Evolutionary conservation across 2,797 vertebrate genomes (phyloP).

Genomic region (Artibeus lituratus): DNA sequence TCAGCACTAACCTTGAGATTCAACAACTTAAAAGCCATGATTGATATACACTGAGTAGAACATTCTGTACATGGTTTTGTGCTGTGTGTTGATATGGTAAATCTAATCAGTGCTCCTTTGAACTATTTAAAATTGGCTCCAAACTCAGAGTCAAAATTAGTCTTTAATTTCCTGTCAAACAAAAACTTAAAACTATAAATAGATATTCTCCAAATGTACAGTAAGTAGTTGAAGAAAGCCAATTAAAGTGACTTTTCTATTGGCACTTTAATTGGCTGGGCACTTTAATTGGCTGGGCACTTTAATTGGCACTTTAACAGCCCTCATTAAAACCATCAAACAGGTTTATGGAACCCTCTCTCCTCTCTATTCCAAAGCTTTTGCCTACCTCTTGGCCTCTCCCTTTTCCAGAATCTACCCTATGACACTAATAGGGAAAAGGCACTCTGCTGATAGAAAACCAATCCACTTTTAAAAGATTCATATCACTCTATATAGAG

Average conservation of each 20-base stretch:
- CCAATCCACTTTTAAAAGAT: not conserved
- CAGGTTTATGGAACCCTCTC: not conserved
- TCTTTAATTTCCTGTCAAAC: not conserved
- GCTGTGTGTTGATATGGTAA: not conserved
- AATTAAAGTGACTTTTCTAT: not conserved
- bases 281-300: too few species aligned
- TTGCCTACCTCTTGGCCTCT: not conserved
- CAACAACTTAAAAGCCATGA: not conserved
- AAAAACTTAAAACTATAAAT: not conserved
- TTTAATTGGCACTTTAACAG: not conserved
- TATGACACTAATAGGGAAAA: not conserved
- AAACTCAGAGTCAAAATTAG: constrained; percentile 13
- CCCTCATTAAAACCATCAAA: not conserved
- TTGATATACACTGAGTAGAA: not conserved
- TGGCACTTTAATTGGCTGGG: not conserved
- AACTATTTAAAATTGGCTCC: constrained; percentile 20
- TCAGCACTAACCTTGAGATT: not conserved
- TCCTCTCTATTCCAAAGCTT: not conserved
- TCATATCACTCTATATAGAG: not conserved
- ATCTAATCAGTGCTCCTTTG: not conserved
- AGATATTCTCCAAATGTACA: not conserved
- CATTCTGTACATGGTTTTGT: not conserved
- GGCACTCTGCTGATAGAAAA: not conserved
- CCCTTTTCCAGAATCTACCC: not conserved
- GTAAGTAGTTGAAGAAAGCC: not conserved